Evolutionary conservation across 2,888 invertebrate genomes (phyloP).

Genomic region (Gymnoscelis rufifasciata): DNA sequence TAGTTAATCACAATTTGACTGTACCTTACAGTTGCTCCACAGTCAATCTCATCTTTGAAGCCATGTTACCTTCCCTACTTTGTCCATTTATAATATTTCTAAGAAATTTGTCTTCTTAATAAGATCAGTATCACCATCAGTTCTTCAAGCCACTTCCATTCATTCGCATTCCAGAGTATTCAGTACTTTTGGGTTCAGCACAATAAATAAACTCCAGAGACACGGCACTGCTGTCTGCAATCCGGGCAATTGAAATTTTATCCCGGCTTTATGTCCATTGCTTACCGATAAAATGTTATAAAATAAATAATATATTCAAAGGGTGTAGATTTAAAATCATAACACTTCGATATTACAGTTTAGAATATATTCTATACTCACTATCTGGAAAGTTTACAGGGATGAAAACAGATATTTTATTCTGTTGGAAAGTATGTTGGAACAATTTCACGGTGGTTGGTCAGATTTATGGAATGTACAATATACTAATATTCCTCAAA

Average conservation of each 20-base stretch:
- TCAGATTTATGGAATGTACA: too few species aligned
- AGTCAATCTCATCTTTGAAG: too few species aligned
- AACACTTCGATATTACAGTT: constrained; percentile 35
- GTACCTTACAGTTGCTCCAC: too few species aligned
- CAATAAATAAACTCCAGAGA: constrained; percentile 73
- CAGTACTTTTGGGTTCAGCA: constrained; percentile 56
- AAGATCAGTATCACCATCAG: neutral
- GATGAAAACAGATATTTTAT: too few species aligned
- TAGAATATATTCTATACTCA: constrained; percentile 24
- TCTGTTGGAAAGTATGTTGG: too few species aligned
- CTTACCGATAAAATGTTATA: constrained; percentile 63
- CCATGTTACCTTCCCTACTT: too few species aligned
- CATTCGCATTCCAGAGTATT: constrained; percentile 26
- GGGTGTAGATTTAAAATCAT: constrained; percentile 54
- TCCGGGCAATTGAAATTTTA: constrained; percentile 75
- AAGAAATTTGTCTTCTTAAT: too few species aligned
- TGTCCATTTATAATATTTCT: too few species aligned
- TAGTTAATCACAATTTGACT: too few species aligned
- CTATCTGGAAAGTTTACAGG: constrained; percentile 7
- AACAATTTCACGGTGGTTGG: too few species aligned
- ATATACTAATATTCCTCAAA: too few species aligned
- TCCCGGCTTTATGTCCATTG: constrained; percentile 69
- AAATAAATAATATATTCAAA: constrained; percentile 62
- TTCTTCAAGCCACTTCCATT: constrained; percentile 37
- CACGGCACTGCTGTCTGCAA: constrained; percentile 65